Percentiles rank a stretch among this genome's conserved stretches.
Evolutionary conservation across 2,113 vertebrate genomes (phyloP).

Genomic region (Heterotilapia buettikoferi): DNA sequence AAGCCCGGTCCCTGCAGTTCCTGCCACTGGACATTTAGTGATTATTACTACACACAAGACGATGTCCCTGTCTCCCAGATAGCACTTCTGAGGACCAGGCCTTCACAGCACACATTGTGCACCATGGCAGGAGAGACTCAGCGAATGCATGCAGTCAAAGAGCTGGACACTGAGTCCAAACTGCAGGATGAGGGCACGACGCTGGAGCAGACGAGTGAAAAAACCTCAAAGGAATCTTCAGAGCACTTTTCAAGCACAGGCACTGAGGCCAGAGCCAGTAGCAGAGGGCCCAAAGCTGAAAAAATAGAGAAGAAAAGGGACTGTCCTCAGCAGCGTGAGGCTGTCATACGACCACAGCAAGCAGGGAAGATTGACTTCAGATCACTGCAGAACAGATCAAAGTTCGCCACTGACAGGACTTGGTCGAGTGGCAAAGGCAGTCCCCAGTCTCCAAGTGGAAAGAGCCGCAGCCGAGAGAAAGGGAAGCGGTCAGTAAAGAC

Average conservation of each 20-base stretch:
- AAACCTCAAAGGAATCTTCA: slow-evolving; percentile 52
- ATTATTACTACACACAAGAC: slow-evolving; percentile 41
- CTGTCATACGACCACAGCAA: slow-evolving; percentile 83
- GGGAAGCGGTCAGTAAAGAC: slow-evolving; percentile 72
- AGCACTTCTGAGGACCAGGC: slow-evolving; percentile 67
- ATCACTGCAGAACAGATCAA: slow-evolving; percentile 76
- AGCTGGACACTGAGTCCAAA: slow-evolving; percentile 73
- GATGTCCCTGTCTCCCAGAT: slow-evolving; percentile 73
- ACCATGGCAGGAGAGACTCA: slow-evolving; percentile 89
- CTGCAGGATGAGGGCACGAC: slow-evolving; percentile 72
- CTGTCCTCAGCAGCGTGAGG: slow-evolving; percentile 81
- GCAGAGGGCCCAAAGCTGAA: slow-evolving; percentile 54
- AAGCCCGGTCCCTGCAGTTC: slow-evolving; percentile 57
- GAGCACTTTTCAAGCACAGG: slow-evolving; percentile 61
- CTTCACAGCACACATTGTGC: slow-evolving; percentile 65
- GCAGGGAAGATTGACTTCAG: slow-evolving; percentile 83
- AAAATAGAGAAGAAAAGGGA: slow-evolving; percentile 75
- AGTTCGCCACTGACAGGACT: slow-evolving; percentile 70
- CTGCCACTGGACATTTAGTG: slow-evolving; percentile 56
- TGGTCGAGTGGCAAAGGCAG: slow-evolving; percentile 77
- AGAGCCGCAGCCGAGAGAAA: slow-evolving; percentile 74
- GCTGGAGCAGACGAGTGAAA: slow-evolving; percentile 75
- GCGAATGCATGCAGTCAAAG: slow-evolving; percentile 74
- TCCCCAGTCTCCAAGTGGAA: slow-evolving; percentile 77
- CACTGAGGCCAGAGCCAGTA: slow-evolving; percentile 58